Conservation (phyloP, 1,140 invertebrate species). For the Solenopsis fugax region DNA sequence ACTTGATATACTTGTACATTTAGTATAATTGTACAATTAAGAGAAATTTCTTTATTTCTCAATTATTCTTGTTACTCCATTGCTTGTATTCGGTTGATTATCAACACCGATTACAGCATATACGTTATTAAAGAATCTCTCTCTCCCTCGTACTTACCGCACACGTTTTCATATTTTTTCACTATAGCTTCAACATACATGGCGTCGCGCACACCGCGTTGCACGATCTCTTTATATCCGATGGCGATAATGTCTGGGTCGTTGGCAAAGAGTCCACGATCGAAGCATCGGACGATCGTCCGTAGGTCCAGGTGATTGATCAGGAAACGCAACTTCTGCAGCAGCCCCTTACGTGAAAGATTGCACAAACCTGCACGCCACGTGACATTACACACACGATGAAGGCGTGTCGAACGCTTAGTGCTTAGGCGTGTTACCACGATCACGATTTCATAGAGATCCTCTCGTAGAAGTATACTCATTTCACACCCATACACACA, state of each 20-base stretch:
- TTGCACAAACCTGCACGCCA: not conserved
- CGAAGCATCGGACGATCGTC: constrained; percentile 42
- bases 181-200: constrained; percentile 30
- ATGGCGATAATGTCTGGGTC: constrained; percentile 35
- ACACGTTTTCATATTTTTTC: not conserved
- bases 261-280: not conserved
- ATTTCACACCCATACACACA: not conserved
- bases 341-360: not conserved
- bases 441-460: constrained; percentile 35
- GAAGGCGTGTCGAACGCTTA: constrained; percentile 15
- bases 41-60: no score
- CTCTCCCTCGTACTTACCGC: not conserved
- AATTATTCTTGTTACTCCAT: no score
- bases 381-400: not conserved
- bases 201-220: constrained; percentile 19
- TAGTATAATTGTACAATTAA: no score
- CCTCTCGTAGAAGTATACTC: not conserved
- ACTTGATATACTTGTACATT: no score
- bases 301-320: constrained; percentile 40
- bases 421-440: constrained; percentile 12
- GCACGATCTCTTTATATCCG: constrained; percentile 32
- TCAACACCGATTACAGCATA: not conserved
- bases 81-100: no score
- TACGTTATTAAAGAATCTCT: not conserved
- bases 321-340: constrained; percentile 19